phyloP scores from a whole-genome alignment of 2,797 vertebrate genomes.

The Cyprinodon diabolis region DNA sequence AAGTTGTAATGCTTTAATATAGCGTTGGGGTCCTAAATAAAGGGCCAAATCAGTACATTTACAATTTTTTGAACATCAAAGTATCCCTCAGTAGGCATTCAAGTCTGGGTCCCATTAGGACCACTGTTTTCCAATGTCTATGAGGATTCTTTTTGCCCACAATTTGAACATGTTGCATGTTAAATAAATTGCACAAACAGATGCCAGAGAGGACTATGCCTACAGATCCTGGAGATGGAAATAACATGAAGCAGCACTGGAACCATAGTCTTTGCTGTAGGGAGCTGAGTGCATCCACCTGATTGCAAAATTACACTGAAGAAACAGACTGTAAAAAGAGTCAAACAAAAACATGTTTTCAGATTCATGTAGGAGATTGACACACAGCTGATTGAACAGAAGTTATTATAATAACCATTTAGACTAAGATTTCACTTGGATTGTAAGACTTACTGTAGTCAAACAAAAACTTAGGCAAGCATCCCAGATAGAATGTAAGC shows the following conservation, averaged over 20 bases:
- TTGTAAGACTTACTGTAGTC: background rate
- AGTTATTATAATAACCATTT: constrained; percentile 18
- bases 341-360: constrained; percentile 28
- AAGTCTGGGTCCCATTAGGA: constrained; percentile 53
- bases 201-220: constrained; percentile 49
- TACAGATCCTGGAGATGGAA: constrained; percentile 43
- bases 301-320: constrained; percentile 27
- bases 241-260: constrained; percentile 40
- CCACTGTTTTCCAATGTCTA: constrained; percentile 36
- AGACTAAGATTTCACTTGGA: constrained; percentile 11
- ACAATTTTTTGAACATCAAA: too few relatives aligned
- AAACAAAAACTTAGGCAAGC: background rate
- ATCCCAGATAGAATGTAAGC: background rate
- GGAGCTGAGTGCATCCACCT: constrained; percentile 38
- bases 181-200: constrained; percentile 52
- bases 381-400: constrained; percentile 20
- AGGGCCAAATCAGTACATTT: too few relatives aligned
- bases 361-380: background rate
- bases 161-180: constrained; percentile 44
- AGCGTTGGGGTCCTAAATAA: too few relatives aligned
- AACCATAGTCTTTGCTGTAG: constrained; percentile 45
- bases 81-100: constrained; percentile 41
- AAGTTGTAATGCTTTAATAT: too few relatives aligned
- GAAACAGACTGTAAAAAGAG: constrained; percentile 12
- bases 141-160: constrained; percentile 39